Evolutionary conservation across 2,113 vertebrate species (phyloP), one percentile per base, ranked within the genome.

Genomic region (Rhabdomys dilectus): DNA sequence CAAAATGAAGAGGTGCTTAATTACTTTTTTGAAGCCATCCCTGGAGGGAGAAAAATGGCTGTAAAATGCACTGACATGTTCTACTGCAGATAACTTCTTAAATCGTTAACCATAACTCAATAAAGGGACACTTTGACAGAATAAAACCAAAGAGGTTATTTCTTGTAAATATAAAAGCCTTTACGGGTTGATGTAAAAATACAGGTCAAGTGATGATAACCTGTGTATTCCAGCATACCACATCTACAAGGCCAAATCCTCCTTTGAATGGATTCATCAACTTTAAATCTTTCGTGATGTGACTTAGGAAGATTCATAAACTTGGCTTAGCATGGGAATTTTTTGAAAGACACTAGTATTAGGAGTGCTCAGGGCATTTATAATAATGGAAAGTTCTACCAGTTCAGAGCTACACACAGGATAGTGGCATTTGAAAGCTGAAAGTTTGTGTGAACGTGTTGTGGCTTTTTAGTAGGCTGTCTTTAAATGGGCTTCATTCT

Each of bases 101-200:
- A 96, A 96, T 86, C 93, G 84, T 98, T 97, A 97, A 89, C 96
- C 87, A 82, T 81, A 95, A 66, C 78, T 89, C 78, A 89, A 87
- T 96, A 88, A 98, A 92, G 80, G 22, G 64, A 58, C 13, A 3
- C 94, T 96, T 96, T 97, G 96, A 95, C 89, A 92, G 6, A 75
- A 73, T 91, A 95, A 95, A 96, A 94, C 80, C 73, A 22, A 34
- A 96, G 82, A 84, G 77, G 95, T 96, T 75, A 58, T 64, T 97
- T 48, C 97, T 96, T 97, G 75, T 97, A 88, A 9, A 60, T 91
- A 81, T 93, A 95, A 96, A 96, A 97, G 95, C 8, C 29, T 93
- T 96, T 97, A 77, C 75, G 84, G 75, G 60, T 97, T 94, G 81
- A 80, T 94, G 87, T 93, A 96, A 97, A 98, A 98, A 95, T 91